A percentile compares a stretch with the other conserved stretches of the same genome.
Evolutionary conservation across 2,888 invertebrate genomes (phyloP).

Genomic region (Ichneumoninae sp.): DNA sequence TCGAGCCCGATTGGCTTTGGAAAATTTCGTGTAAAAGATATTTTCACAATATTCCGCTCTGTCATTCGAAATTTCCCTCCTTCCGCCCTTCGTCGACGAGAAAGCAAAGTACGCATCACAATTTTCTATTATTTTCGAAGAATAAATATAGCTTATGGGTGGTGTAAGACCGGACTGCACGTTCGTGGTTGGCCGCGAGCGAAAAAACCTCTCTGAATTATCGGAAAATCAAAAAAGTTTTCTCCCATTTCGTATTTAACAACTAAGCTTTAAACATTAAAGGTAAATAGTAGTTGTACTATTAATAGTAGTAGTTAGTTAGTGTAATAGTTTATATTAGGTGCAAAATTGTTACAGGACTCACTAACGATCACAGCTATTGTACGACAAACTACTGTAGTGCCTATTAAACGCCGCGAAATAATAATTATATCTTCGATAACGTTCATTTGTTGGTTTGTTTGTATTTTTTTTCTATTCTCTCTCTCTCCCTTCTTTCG

Average conservation of each 20-base stretch:
- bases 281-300: conserved; percentile 36
- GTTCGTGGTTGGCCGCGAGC: not conserved
- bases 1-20: not conserved
- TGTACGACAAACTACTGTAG: conserved; percentile 72
- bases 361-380: conserved; percentile 82
- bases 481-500: conserved; percentile 22
- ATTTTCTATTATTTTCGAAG: conserved; percentile 26
- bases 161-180: conserved; percentile 18
- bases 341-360: conserved; percentile 68
- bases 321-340: conserved; percentile 33
- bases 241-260: conserved; percentile 22
- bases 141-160: conserved; percentile 20
- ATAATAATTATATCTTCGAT: conserved; percentile 33
- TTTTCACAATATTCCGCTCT: not conserved
- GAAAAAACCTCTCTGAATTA: not conserved
- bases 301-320: conserved; percentile 30
- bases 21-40: not conserved
- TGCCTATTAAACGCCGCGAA: conserved; percentile 47
- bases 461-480: conserved; percentile 7
- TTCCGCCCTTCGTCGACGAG: conserved; percentile 3
- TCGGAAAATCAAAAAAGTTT: conserved; percentile 2
- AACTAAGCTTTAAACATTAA: conserved; percentile 35
- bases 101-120: conserved; percentile 24
- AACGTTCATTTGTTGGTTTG: conserved; percentile 23
- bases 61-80: not conserved